A percentile compares a stretch with the other conserved stretches of the same genome.
phyloP scores from a whole-genome alignment of 2,113 vertebrate genomes.

The Illadopsis cleaveri region DNA sequence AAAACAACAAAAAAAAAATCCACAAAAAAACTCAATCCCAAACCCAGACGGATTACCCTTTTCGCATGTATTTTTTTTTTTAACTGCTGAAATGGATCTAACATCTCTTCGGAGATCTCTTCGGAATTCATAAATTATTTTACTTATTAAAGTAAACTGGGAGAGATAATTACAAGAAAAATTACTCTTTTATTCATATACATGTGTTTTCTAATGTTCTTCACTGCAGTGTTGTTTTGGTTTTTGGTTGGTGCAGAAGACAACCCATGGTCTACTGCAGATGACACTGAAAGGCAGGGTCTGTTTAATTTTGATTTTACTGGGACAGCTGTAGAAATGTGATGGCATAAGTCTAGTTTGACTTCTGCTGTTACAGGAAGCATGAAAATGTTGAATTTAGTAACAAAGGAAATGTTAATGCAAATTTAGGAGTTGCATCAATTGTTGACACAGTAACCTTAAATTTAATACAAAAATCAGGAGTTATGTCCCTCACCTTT shows the following conservation, averaged over 20 bases:
- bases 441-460: not conserved
- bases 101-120: not conserved
- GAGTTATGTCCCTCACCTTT: not conserved
- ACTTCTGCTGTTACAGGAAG: not conserved
- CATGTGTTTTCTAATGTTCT: not conserved
- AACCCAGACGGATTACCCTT: not conserved
- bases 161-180: not conserved
- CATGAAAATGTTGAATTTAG: not conserved
- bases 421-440: not conserved
- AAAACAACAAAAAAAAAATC: not conserved
- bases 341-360: not conserved
- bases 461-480: not conserved
- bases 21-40: too few species aligned
- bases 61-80: not conserved
- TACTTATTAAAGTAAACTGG: not conserved
- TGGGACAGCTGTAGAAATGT: not conserved
- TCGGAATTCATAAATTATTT: not conserved
- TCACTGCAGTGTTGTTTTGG: rapidly evolving
- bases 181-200: rapidly evolving
- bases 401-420: not conserved
- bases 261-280: not conserved
- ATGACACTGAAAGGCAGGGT: not conserved
- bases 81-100: not conserved
- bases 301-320: not conserved
- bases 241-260: not conserved